These are phyloP conservation scores for Parauchenoglanis punctatus DNA, from an alignment of 2,797 vertebrate species.

Conservation along the genomic window DNA sequence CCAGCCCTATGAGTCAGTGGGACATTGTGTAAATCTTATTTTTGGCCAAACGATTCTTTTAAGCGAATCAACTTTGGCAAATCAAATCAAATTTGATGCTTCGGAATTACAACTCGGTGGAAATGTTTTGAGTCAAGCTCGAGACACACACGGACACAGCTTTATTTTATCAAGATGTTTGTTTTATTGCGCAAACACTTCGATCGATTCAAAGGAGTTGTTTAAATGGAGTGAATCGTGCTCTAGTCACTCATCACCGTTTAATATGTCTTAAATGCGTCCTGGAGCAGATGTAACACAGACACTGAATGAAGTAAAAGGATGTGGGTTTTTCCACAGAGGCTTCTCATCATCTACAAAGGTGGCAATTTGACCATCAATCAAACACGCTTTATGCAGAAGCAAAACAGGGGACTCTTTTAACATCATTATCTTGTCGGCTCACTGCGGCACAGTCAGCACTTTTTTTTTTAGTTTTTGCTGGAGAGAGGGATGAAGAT, in stretches of 20 bases:
- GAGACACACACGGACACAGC: background rate
- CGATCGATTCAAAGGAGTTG: background rate
- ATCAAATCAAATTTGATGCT: background rate
- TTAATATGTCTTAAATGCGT: background rate
- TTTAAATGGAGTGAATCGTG: background rate
- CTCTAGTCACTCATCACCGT: too few relatives aligned
- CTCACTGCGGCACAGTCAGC: background rate
- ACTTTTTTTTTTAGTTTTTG: background rate
- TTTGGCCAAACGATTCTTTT: background rate
- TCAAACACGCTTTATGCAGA: background rate
- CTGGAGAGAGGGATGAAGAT: background rate
- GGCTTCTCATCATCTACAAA: constrained; percentile 1
- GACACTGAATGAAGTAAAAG: background rate
- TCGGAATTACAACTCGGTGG: too few relatives aligned
- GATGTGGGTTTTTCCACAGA: background rate
- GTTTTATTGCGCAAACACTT: background rate
- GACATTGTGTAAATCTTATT: background rate
- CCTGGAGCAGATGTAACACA: background rate
- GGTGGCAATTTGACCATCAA: background rate
- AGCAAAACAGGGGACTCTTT: background rate
- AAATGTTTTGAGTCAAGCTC: background rate
- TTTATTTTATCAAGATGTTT: background rate
- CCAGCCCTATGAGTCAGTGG: too few relatives aligned
- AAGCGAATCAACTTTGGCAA: background rate
- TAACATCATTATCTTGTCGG: background rate